Evolutionary conservation across 1,140 invertebrate genomes (phyloP), one percentile per base, ranked within the genome.

Genomic region (Spodoptera litura): DNA sequence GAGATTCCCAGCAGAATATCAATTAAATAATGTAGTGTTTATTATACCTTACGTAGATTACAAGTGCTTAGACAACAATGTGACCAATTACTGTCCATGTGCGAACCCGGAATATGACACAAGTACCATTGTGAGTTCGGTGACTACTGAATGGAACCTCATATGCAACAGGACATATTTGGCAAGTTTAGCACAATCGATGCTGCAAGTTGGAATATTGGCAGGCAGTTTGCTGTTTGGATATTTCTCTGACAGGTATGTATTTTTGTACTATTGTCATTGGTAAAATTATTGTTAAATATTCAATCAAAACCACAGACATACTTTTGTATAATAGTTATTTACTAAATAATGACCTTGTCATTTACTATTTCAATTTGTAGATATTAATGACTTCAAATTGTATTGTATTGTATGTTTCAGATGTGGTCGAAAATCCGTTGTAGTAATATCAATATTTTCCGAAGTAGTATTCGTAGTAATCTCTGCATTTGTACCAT

Each of bases 1-100:
- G 2, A 96, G 96, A 73, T 95, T 96, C 81, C 96, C 96, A 0
- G 96, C 96, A 0, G 96, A 96, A 35, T 97, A 96, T 95, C 96
- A 97, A 85, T 95, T 97, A 76, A 88, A 96, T 10, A 96, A 96
- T 4, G 96, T 97, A 6, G 94, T 96, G 9, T 97, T 97, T 86
- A 89, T 97, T 55, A 95, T 96, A 58, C 96, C 96, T 1, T 94
- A 94, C 11, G 95, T 95, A 2, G 94, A 96, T 82, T 97, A 96
- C 81, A 94, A 93, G 68, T 97, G 96, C 78, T 94, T 92, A 27
- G 83, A 87, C 86, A 92, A 92, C 13, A 90, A 93, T 2, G 78
- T 85, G 44, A 91, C 91, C n/a, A 92, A 94, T 85, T 62, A 90
- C 82, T 94, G 94, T 81, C 90, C 95, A 6, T 92, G 91, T 81